Evolutionary conservation across 2,888 invertebrate genomes (phyloP), one percentile per base, ranked within the genome.

Genomic region (Dimorphilus gyrociliatus): DNA sequence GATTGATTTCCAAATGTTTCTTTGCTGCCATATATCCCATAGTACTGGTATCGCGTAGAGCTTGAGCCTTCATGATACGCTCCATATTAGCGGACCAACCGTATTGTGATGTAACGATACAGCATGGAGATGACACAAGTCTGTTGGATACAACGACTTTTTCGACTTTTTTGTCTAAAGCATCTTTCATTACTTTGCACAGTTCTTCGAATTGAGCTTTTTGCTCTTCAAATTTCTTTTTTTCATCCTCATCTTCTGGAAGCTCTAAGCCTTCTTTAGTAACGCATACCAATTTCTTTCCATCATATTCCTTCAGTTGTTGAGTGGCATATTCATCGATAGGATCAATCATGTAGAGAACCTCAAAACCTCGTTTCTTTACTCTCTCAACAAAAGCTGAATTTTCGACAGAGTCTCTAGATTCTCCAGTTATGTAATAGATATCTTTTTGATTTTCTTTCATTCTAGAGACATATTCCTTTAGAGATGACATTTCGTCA

Each of bases 311-410:
- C 67, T 84, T 94, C 70, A 97, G 70, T 64, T 97, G 92, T 63
- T 97, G 94, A 16, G 90, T 86, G 47, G 90, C 88, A 56, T 97
- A 97, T 66, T 99, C 94, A 66, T 97, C 97, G 51, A 97, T 97
- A 31, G 97, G 94, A 63, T 97, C 94, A 0, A 81, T 80, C 94
- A 97, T 97, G 76, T 94, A 97, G 30, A 97, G 73, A 1, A 63
- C 57, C 68, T 97, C 94, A 54, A 84, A 90, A 19, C 94, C 94
- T 53, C 90, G 81, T 60, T 86, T 92, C 76, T 82, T 84, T 8
- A 97, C 86, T 35, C 85, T 73, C 68, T 97, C 97, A 30, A 97
- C 92, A 48, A 97, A 97, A 2, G 92, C 82, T 15, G 92, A 92
- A 69, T 86, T 86, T 44, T 81, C 75, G 1, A 92, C 90, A 55